Evolutionary conservation across 2,888 invertebrate species (phyloP).

Genomic region (Drosophila merina): DNA sequence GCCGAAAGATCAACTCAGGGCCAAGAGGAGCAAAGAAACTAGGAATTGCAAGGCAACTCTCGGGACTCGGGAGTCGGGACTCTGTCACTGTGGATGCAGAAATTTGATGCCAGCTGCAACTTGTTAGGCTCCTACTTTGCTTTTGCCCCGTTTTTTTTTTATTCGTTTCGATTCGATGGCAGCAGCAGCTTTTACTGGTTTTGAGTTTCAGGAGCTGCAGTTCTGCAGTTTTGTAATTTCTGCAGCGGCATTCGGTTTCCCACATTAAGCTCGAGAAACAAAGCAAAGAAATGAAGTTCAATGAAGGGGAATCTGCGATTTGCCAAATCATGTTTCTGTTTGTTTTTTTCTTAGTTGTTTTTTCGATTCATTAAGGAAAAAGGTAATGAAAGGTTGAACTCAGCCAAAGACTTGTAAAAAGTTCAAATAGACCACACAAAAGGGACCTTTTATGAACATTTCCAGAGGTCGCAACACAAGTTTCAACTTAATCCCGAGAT

Average conservation of each 20-base stretch:
- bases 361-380: constrained; percentile 39
- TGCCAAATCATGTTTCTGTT: constrained; percentile 57
- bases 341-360: constrained; percentile 15
- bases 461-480: constrained; percentile 40
- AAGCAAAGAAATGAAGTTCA: constrained; percentile 31
- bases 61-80: background rate
- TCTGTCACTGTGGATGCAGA: constrained; percentile 74
- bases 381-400: constrained; percentile 30
- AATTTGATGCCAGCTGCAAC: constrained; percentile 74
- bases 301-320: constrained; percentile 40
- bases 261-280: constrained; percentile 60
- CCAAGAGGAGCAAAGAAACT: background rate
- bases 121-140: constrained; percentile 61
- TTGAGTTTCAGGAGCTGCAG: constrained; percentile 30
- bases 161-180: constrained; percentile 1
- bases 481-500: constrained; percentile 47
- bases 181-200: constrained; percentile 27
- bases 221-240: constrained; percentile 32
- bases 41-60: constrained; percentile 14
- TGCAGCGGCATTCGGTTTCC: constrained; percentile 48
- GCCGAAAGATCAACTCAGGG: constrained; percentile 14
- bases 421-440: constrained; percentile 25
- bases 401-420: constrained; percentile 26
- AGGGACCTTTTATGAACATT: constrained; percentile 15
- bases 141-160: constrained; percentile 6